Conservation (phyloP, 2,888 invertebrate genomes). For the Agrilus mali region DNA sequence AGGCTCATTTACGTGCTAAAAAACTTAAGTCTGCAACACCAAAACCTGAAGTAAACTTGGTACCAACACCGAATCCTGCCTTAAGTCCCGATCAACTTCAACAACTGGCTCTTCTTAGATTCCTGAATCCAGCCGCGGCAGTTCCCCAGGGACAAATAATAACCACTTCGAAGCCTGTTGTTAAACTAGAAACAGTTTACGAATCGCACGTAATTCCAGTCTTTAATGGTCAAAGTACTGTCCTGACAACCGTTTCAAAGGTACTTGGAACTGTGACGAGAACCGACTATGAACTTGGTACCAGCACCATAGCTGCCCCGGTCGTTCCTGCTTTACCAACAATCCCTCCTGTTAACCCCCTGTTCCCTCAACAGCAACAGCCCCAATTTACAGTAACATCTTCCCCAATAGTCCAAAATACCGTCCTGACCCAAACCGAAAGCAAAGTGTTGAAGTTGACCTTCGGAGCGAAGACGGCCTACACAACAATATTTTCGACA, state of each 20-base stretch:
- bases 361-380: slow-evolving; percentile 43
- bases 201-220: slow-evolving; percentile 74
- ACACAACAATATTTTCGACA: slow-evolving; percentile 75
- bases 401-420: slow-evolving; percentile 68
- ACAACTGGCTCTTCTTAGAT: slow-evolving; percentile 58
- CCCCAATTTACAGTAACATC: slow-evolving; percentile 67
- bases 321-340: slow-evolving; percentile 24
- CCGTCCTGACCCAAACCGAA: slow-evolving; percentile 64
- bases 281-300: slow-evolving; percentile 66
- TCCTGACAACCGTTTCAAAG: slow-evolving; percentile 66
- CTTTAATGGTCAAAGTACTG: slow-evolving; percentile 60
- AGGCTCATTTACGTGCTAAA: slow-evolving; percentile 38
- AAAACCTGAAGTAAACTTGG: slow-evolving; percentile 18
- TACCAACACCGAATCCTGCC: slow-evolving; percentile 37
- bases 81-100: slow-evolving; percentile 60
- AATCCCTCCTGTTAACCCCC: slow-evolving; percentile 35
- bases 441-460: slow-evolving; percentile 75
- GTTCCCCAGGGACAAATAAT: slow-evolving; percentile 54
- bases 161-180: slow-evolving; percentile 65
- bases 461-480: slow-evolving; percentile 82
- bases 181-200: slow-evolving; percentile 65
- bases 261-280: slow-evolving; percentile 63
- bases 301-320: slow-evolving; percentile 52
- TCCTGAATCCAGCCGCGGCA: slow-evolving; percentile 56
- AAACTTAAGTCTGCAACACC: slow-evolving; percentile 31